Evolutionary conservation across 2,888 invertebrate genomes (phyloP), one percentile per base, ranked within the genome.

Genomic region (Neoascia interrupta): DNA sequence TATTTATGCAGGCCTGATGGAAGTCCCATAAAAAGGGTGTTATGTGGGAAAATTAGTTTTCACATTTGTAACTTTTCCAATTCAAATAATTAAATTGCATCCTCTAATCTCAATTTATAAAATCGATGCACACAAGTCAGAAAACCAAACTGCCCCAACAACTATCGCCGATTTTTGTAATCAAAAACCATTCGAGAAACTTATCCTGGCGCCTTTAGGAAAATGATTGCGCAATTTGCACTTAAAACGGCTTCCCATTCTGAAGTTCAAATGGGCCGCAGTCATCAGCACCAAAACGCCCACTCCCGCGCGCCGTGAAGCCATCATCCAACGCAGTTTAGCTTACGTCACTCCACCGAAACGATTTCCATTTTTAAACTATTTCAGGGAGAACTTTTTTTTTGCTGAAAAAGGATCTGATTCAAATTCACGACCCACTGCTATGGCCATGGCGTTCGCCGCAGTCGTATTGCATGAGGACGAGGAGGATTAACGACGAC

Each of bases 331-430:
- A 39, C 60, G 60, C 37, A 37, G 36, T 61, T 28, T 37, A 39
- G 61, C 4, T 49, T 18, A 61, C 66, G 64, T 64, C 64, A 64
- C 13, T 10, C 34, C 28, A 54, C 45, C 13, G 51, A 64, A 64
- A 53, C 53, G 63, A 23, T 60, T 53, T 58, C 11, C 51, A 51
- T 5, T 31, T 41, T 54, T 6, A 54, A 54, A 54, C 18, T 43
- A n/a, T 4, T 54, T 37, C 16, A 28, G 28, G 18, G 36, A 36
- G 21, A 18, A 72, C 34, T 26, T 11, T 10, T n/a, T 18, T 45
- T 23, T 34, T 49, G 8, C n/a, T n/a, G 45, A 8, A 53, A 21
- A 21, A 54, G 31, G 41, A 34, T 36, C 54, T 61, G 75, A 63
- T 49, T 61, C 61, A 51, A 54, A 63, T 69, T 69, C 31, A 56